Evolutionary conservation across 2,113 vertebrate genomes (phyloP), one percentile per base, ranked within the genome.

Genomic region (Tinamus guttatus): DNA sequence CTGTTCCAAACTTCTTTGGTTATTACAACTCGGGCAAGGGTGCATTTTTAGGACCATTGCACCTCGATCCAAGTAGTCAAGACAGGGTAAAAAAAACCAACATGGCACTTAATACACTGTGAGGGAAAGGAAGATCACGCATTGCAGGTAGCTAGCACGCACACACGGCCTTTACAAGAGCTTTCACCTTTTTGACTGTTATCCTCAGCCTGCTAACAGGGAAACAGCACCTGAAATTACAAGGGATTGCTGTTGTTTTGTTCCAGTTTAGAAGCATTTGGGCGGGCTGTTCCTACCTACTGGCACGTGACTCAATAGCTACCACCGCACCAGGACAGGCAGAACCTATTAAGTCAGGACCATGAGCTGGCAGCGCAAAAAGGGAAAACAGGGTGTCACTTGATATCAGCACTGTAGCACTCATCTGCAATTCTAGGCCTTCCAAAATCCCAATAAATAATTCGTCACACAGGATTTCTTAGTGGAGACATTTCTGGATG

Each of bases 331-430:
- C 40, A 41, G 40, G 40, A 41, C 40, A 41, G 40, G 40, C 40
- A 41, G 40, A 12, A n/a, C 21, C 19, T 49, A 2, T 5, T 13
- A 40, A n/a, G 43, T 52, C 20, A 36, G 25, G 17, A 77, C 14
- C 30, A 43, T 11, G 7, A 67, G 27, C 20, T 5, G 8, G 24
- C 0, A 28, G 1, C 40, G 13, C 6, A 64, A 13, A 70, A 74
- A 82, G 4, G 4, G 19, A 64, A 65, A 76, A 47, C 13, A 38
- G 22, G 0, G 0, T 22, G 38, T 15, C 1, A 1, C 21, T 25
- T 51, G 9, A 18, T 38, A 75, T 3, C 0, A 1, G 4, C 22
- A 45, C 47, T 34, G 8, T n/a, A 79, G 41, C 21, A 64, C 18
- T 3, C 4, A 58, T 69, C 40, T 59, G 1, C 8, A 27, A 13